These are phyloP conservation scores for Drosophila athabasca DNA, from an alignment of 1,140 invertebrate species.

Conservation along the genomic window DNA sequence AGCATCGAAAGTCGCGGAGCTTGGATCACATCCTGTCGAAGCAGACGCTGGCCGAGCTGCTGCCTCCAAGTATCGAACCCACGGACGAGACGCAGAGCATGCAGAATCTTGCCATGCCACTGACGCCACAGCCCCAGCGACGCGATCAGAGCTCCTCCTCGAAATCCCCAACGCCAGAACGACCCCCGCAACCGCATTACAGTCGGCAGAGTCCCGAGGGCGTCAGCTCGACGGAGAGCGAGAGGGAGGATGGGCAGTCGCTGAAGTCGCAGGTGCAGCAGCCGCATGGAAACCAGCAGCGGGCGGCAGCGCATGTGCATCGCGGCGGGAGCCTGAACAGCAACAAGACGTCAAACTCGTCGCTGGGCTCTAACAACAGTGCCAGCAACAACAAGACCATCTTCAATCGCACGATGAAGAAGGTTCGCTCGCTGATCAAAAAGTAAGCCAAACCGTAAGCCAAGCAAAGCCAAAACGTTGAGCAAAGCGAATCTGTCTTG, in stretches of 20 bases:
- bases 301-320: constrained; percentile 76
- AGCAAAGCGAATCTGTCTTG: constrained; percentile 23
- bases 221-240: constrained; percentile 78
- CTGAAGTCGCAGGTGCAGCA: constrained; percentile 4
- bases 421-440: constrained; percentile 88
- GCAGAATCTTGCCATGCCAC: constrained; percentile 79
- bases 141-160: constrained; percentile 62
- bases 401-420: constrained; percentile 89
- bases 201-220: constrained; percentile 76
- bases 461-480: constrained; percentile 31
- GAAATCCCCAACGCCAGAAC: constrained; percentile 66
- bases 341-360: constrained; percentile 72
- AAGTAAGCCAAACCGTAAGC: constrained; percentile 84
- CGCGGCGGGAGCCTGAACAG: constrained; percentile 73
- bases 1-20: constrained; percentile 87
- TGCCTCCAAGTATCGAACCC: constrained; percentile 58
- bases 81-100: constrained; percentile 82
- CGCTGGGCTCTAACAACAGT: constrained; percentile 71
- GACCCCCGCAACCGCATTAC: constrained; percentile 20
- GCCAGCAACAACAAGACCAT: constrained; percentile 85
- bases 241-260: constrained; percentile 64
- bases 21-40: constrained; percentile 87
- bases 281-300: constrained; percentile 60
- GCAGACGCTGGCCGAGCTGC: constrained; percentile 73
- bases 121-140: constrained; percentile 68